Evolutionary conservation across 2,797 vertebrate species (phyloP).

Genomic region (Melanotaenia parkinsoni): DNA sequence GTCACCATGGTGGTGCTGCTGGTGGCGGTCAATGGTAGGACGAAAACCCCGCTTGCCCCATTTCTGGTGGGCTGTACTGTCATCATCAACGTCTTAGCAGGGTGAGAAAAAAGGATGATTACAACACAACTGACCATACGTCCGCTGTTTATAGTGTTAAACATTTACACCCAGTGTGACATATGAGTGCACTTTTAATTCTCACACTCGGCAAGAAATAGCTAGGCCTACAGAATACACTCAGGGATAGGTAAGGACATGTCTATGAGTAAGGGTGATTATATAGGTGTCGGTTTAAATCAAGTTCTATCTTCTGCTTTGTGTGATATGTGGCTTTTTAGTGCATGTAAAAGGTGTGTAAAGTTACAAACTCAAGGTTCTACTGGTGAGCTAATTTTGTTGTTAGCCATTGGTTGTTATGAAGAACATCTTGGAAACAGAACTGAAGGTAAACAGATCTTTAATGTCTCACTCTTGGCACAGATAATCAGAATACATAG

Average conservation of each 20-base stretch:
- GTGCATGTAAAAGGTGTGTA: too few species aligned
- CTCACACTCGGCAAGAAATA: not conserved
- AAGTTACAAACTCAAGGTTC: too few species aligned
- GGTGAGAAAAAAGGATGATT: conserved; percentile 80
- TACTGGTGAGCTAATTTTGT: too few species aligned
- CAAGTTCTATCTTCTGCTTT: not conserved
- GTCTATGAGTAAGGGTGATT: not conserved
- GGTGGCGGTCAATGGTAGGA: conserved; percentile 86
- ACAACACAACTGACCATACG: too few species aligned
- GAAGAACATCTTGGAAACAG: too few species aligned
- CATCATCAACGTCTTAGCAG: conserved; percentile 84
- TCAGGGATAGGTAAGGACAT: not conserved
- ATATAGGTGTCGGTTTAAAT: not conserved
- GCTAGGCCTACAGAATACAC: not conserved
- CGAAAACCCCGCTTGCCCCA: conserved; percentile 82
- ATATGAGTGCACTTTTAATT: not conserved
- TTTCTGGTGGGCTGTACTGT: conserved; percentile 86
- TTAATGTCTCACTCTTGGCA: too few species aligned
- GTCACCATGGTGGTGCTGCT: conserved; percentile 86
- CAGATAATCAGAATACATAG: too few species aligned
- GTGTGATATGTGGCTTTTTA: too few species aligned
- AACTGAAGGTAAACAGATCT: too few species aligned
- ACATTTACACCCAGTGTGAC: not conserved
- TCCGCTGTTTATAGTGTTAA: not conserved
- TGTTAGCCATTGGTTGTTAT: too few species aligned